Percentiles rank a stretch among this genome's conserved stretches.
Evolutionary conservation across 1,140 invertebrate species (phyloP).

Genomic region (Drosophila orosa): DNA sequence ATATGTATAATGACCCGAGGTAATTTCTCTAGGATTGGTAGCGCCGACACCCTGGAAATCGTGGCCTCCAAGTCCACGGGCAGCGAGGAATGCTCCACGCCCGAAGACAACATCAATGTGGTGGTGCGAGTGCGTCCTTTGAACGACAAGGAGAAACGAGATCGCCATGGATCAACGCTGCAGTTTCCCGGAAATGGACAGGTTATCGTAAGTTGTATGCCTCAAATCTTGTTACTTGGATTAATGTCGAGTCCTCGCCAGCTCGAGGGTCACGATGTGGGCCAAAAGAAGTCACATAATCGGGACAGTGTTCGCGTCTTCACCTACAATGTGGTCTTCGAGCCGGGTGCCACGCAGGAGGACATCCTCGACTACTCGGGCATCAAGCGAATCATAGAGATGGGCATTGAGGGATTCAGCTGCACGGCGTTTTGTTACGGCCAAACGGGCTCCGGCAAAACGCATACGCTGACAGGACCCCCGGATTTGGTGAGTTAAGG

Average conservation of each 20-base stretch:
- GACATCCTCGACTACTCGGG: slow-evolving; percentile 93
- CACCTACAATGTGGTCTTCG: slow-evolving; percentile 95
- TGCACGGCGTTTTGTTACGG: slow-evolving; percentile 98
- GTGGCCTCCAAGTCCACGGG: slow-evolving; percentile 80
- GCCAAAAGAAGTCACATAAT: slow-evolving; percentile 77
- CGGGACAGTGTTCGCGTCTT: slow-evolving; percentile 90
- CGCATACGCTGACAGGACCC: slow-evolving; percentile 96
- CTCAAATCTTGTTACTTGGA: background rate
- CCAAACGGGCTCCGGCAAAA: slow-evolving; percentile 98
- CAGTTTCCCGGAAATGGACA: slow-evolving; percentile 92
- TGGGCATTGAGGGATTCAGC: slow-evolving; percentile 96
- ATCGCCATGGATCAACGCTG: slow-evolving; percentile 87
- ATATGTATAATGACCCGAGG: background rate
- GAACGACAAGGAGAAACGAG: slow-evolving; percentile 88
- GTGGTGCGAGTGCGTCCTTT: slow-evolving; percentile 91
- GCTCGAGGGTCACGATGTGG: slow-evolving; percentile 84
- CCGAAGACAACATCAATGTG: slow-evolving; percentile 92
- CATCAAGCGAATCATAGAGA: slow-evolving; percentile 93
- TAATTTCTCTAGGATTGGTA: slow-evolving; percentile 69
- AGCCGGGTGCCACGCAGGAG: slow-evolving; percentile 92
- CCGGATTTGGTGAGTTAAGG: slow-evolving; percentile 89
- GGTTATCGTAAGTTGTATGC: slow-evolving; percentile 87
- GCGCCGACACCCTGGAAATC: slow-evolving; percentile 80
- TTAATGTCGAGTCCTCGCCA: slow-evolving; percentile 26
- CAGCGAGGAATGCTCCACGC: slow-evolving; percentile 82